These are phyloP conservation scores for Andrena praecox DNA, from an alignment of 2,888 invertebrate species.

Conservation along the genomic window DNA sequence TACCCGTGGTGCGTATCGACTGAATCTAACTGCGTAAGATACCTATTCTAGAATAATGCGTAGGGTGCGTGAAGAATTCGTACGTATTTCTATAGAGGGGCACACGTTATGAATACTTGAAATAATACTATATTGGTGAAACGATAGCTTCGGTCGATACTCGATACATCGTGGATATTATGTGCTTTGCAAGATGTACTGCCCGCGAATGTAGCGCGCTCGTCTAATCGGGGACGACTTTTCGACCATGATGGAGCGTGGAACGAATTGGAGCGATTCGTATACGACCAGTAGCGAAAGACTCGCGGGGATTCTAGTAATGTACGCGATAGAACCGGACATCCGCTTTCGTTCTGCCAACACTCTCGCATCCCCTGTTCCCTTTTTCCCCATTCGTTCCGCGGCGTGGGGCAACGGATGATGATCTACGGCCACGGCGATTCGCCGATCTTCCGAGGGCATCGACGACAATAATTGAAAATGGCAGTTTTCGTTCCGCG, in stretches of 20 bases:
- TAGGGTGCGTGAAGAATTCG: not conserved
- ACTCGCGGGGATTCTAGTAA: conserved; percentile 41
- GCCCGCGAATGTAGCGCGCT: conserved; percentile 47
- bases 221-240: conserved; percentile 31
- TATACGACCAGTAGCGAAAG: conserved; percentile 49
- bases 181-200: conserved; percentile 56
- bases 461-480: conserved; percentile 46
- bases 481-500: conserved; percentile 52
- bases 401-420: conserved; percentile 43
- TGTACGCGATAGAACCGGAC: conserved; percentile 58
- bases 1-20: too few relatives aligned
- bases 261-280: conserved; percentile 51
- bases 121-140: conserved; percentile 3
- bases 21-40: not conserved
- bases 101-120: conserved; percentile 2
- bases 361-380: conserved; percentile 33
- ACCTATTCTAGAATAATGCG: not conserved
- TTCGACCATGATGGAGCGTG: conserved; percentile 44
- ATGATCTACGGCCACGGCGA: conserved; percentile 26
- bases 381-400: conserved; percentile 43
- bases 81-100: not conserved
- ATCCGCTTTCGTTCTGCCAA: conserved; percentile 51
- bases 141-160: not conserved
- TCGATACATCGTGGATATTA: conserved; percentile 28
- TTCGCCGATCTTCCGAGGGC: conserved; percentile 29